Evolutionary conservation across 2,797 vertebrate genomes (phyloP), one percentile per base, ranked within the genome.

Genomic region (Gymnoscopelus microlampas): DNA sequence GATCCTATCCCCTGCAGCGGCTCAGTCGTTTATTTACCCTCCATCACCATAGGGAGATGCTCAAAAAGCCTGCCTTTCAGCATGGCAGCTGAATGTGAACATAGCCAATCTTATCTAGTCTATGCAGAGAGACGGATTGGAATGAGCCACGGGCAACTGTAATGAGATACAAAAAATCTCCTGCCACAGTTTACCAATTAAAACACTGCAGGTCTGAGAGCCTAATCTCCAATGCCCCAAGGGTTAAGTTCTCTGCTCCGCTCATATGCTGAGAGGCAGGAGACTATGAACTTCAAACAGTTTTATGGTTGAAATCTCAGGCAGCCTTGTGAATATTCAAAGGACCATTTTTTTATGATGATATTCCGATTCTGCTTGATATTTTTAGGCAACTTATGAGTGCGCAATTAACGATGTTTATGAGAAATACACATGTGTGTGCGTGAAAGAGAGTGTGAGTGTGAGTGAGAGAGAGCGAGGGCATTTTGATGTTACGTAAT

Each of bases 121-220:
- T 81, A 84, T 85, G 89, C 91, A 93, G 93, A 85, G 80, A 82
- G 81, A 79, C 62, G 67, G 78, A 77, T 66, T 86, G 85, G 79
- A 89, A 79, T 71, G 59, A 84, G 83, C 86, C 85, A 88, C 26
- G 47, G 84, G 87, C 83, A 86, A 87, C 72, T 68, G 55, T 80
- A 73, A 87, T 87, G 66, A 82, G 87, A 87, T 78, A 82, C 83
- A 79, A 71, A 77, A 87, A 87, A 82, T 75, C 82, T 73, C 73
- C 86, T 81, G 76, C 85, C 80, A 84, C 83, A 85, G 73, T 89
- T 88, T 76, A 89, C 81, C 88, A 90, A 91, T 92, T 91, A 93
- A 91, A 92, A 89, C 87, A 87, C 86, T 44, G 68, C 78, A 87
- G 80, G 83, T 89, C 85, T 86, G 76, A 82, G 73, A 82, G 76